Evolutionary conservation across 2,888 invertebrate species (phyloP).

Genomic region (Lithophane socia): DNA sequence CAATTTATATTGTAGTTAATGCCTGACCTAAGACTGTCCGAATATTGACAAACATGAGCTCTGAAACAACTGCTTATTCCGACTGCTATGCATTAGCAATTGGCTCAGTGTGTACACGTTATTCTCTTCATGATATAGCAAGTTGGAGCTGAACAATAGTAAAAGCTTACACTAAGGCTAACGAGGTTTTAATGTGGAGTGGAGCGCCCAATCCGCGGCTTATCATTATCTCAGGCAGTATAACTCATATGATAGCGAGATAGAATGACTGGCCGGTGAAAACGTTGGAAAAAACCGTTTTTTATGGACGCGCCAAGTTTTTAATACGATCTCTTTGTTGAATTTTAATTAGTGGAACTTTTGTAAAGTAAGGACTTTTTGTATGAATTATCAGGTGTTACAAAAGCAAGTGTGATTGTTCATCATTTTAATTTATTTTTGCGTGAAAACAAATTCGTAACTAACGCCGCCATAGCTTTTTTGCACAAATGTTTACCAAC

Average conservation of each 20-base stretch:
- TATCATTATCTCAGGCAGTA: constrained; percentile 84
- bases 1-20: not conserved
- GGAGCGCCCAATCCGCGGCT: constrained; percentile 77
- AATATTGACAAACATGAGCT: constrained; percentile 21
- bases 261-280: constrained; percentile 76
- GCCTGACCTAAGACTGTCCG: not conserved
- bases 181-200: constrained; percentile 87
- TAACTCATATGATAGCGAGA: constrained; percentile 83
- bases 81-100: constrained; percentile 41
- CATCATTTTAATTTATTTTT: not conserved
- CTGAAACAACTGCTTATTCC: constrained; percentile 1
- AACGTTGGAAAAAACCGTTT: constrained; percentile 59
- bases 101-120: constrained; percentile 24
- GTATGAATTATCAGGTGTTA: constrained; percentile 3
- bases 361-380: constrained; percentile 27
- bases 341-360: constrained; percentile 55
- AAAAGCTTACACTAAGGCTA: constrained; percentile 80
- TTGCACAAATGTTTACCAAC: too few relatives aligned
- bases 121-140: constrained; percentile 57
- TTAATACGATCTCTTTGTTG: constrained; percentile 56
- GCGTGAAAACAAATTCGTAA: not conserved
- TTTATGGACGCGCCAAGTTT: constrained; percentile 58
- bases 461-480: not conserved
- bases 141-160: constrained; percentile 76
- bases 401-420: constrained; percentile 1